A percentile compares a stretch with the other conserved stretches of the same genome.
These are phyloP conservation scores for Anhinga anhinga DNA, from an alignment of 2,113 vertebrate genomes.

Conservation along the genomic window DNA sequence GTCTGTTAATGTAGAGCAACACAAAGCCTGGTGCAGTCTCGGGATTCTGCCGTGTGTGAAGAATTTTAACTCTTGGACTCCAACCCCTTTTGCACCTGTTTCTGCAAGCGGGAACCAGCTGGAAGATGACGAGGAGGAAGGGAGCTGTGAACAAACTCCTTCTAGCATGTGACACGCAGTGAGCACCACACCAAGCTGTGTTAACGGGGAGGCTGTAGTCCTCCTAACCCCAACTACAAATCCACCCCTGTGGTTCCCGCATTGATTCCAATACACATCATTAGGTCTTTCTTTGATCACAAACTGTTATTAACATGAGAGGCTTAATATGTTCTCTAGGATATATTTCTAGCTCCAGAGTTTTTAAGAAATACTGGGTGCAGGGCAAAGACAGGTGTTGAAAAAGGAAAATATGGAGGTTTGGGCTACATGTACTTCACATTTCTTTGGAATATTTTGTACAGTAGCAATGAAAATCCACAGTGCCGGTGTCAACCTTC, in stretches of 20 bases:
- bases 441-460: neutral
- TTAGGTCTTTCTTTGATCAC: conserved; percentile 30
- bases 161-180: neutral
- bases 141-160: neutral
- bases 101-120: neutral
- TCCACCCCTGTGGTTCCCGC: neutral
- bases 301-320: conserved; percentile 20
- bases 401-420: neutral
- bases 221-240: neutral
- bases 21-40: fast-evolving
- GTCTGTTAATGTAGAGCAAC: neutral
- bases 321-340: neutral
- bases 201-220: neutral
- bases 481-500: neutral
- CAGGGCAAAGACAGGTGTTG: neutral
- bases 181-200: neutral
- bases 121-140: neutral
- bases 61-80: neutral
- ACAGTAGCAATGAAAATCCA: neutral
- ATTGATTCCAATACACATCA: neutral
- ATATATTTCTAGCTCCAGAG: neutral
- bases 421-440: neutral
- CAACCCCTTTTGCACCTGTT: neutral
- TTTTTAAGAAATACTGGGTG: neutral
- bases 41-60: fast-evolving